A percentile compares a stretch with the other conserved stretches of the same genome.
Evolutionary conservation across 2,797 vertebrate species (phyloP).

Genomic region (Miichthys miiuy): DNA sequence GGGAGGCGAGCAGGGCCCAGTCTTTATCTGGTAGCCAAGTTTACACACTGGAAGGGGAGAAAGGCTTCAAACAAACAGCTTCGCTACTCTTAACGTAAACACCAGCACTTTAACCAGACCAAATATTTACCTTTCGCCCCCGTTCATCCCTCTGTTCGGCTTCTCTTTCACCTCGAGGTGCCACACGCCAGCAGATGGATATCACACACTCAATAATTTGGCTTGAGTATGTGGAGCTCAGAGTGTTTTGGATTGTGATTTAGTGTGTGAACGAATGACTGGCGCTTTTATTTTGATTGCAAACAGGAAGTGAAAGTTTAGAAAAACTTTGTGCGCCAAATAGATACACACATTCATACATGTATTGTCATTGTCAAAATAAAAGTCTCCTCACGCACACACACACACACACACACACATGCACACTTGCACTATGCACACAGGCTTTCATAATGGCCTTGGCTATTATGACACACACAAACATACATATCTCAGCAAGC

Average conservation of each 20-base stretch:
- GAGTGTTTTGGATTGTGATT: slow-evolving; percentile 20
- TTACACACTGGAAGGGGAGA: slow-evolving; percentile 83
- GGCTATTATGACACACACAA: slow-evolving; percentile 15
- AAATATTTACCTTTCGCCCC: slow-evolving; percentile 87
- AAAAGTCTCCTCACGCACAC: background rate
- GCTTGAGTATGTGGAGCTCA: slow-evolving; percentile 44
- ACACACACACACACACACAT: slow-evolving; percentile 6
- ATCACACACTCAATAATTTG: slow-evolving; percentile 73
- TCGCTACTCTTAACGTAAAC: slow-evolving; percentile 85
- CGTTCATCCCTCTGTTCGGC: slow-evolving; percentile 70
- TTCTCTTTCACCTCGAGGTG: slow-evolving; percentile 59
- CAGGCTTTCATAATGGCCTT: slow-evolving; percentile 20
- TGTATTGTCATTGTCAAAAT: slow-evolving; percentile 51
- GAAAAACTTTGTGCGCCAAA: background rate
- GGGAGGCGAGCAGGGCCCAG: slow-evolving; percentile 41
- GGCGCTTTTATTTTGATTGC: background rate
- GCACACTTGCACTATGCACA: background rate
- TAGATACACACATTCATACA: background rate
- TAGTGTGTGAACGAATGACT: slow-evolving; percentile 10
- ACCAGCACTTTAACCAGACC: slow-evolving; percentile 80
- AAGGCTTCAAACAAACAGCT: slow-evolving; percentile 86
- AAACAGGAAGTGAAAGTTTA: slow-evolving; percentile 9
- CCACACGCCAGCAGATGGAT: slow-evolving; percentile 76
- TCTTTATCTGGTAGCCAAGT: slow-evolving; percentile 87
- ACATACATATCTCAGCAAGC: slow-evolving; percentile 22